phyloP scores from a whole-genome alignment of 2,888 invertebrate species.

The Luffia ferchaultella region DNA sequence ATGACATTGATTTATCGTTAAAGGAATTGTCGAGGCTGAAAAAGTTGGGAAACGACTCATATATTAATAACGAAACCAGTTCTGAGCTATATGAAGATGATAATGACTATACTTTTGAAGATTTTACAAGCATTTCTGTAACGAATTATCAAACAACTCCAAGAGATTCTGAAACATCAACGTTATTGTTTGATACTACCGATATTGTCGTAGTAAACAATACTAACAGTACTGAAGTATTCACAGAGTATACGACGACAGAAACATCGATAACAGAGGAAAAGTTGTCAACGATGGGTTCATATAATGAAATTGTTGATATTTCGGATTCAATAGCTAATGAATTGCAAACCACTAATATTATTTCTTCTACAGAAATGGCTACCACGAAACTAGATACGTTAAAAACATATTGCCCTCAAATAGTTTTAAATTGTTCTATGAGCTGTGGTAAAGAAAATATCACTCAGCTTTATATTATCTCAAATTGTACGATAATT shows the following conservation, averaged over 20 bases:
- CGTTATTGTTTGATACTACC: neutral
- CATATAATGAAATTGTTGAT: no score
- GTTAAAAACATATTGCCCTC: no score
- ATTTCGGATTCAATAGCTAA: no score
- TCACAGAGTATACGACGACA: no score
- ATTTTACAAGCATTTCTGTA: constrained; percentile 8
- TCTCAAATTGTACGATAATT: constrained; percentile 38
- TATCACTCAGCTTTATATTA: constrained; percentile 41
- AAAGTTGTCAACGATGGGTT: no score
- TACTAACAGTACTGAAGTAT: neutral
- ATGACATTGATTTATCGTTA: no score
- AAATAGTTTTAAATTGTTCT: constrained; percentile 36
- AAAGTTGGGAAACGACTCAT: neutral
- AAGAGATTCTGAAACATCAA: neutral
- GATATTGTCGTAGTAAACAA: neutral
- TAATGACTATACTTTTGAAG: constrained; percentile 22
- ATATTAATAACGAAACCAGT: constrained; percentile 15
- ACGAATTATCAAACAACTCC: neutral
- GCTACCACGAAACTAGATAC: no score
- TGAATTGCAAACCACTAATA: no score
- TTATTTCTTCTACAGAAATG: no score
- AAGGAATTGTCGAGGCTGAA: neutral
- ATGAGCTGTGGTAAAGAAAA: constrained; percentile 33
- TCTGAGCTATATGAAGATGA: constrained; percentile 17
- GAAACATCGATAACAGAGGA: no score